A percentile compares a stretch with the other conserved stretches of the same genome.
These are phyloP conservation scores for Pygathrix nemaeus DNA, from an alignment of 2,113 vertebrate genomes.

Conservation along the genomic window DNA sequence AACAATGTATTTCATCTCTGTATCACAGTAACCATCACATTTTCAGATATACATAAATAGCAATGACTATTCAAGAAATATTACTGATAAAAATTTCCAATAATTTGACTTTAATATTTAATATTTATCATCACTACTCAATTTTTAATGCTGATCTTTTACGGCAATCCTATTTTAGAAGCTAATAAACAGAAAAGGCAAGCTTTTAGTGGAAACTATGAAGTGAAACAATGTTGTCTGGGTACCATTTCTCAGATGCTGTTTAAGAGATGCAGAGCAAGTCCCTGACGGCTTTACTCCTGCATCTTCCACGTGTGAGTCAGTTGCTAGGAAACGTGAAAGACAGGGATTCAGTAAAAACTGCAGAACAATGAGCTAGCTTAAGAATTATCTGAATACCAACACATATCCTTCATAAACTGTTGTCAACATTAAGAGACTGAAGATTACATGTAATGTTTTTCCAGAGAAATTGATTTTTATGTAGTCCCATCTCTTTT, in stretches of 20 bases:
- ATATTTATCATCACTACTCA: slow-evolving; percentile 36
- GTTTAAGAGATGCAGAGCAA: background rate
- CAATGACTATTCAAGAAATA: slow-evolving; percentile 52
- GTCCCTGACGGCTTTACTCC: slow-evolving; percentile 41
- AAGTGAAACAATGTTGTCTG: slow-evolving; percentile 15
- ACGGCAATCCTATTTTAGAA: slow-evolving; percentile 34
- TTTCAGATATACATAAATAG: background rate
- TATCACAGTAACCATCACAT: background rate
- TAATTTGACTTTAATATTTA: slow-evolving; percentile 40
- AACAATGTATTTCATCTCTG: background rate
- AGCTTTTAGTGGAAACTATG: background rate
- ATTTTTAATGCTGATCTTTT: slow-evolving; percentile 53
- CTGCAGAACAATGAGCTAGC: slow-evolving; percentile 52
- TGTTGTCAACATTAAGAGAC: slow-evolving; percentile 14
- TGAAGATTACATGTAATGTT: background rate
- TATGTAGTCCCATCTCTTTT: background rate
- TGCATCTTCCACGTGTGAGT: background rate
- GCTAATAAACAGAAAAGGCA: slow-evolving; percentile 44
- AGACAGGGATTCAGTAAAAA: background rate
- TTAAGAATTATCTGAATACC: slow-evolving; percentile 47
- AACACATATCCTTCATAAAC: slow-evolving; percentile 4
- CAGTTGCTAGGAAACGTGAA: slow-evolving; percentile 79
- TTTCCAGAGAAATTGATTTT: background rate
- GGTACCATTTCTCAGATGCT: slow-evolving; percentile 42
- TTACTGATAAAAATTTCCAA: slow-evolving; percentile 37